A percentile compares a stretch with the other conserved stretches of the same genome.
phyloP scores from a whole-genome alignment of 23 tunicate species.

The Diplosoma virens region DNA sequence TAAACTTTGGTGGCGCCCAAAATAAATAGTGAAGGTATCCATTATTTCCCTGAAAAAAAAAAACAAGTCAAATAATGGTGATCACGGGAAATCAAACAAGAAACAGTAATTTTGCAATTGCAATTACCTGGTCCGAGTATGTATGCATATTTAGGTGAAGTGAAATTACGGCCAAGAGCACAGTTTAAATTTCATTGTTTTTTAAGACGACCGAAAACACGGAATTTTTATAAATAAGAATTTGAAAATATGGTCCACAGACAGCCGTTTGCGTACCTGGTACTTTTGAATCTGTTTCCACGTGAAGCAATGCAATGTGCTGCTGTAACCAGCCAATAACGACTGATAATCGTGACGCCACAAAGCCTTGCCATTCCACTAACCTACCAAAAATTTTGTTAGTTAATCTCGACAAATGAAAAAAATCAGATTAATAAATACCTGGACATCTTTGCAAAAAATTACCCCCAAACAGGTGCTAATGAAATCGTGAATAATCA shows the following conservation, averaged over 20 bases:
- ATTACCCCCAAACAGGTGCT: not conserved
- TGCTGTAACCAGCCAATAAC: constrained; percentile 45
- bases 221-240: not conserved
- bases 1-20: constrained; percentile 43
- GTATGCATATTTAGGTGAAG: no score
- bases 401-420: not conserved
- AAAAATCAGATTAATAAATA: not conserved
- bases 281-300: constrained; percentile 10
- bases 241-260: no score
- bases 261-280: not conserved
- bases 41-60: constrained; percentile 25
- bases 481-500: no score
- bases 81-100: not conserved
- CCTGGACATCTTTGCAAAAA: not conserved
- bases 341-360: constrained; percentile 37
- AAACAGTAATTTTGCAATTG: not conserved
- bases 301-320: constrained; percentile 44
- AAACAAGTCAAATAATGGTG: not conserved
- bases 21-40: constrained; percentile 28
- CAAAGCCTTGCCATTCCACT: constrained; percentile 29
- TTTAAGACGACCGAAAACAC: not conserved
- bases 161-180: no score
- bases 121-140: no score
- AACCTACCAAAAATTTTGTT: no score
- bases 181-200: no score